phyloP scores from a whole-genome alignment of 1,140 invertebrate species.

The Panagrolaimus sp. region DNA sequence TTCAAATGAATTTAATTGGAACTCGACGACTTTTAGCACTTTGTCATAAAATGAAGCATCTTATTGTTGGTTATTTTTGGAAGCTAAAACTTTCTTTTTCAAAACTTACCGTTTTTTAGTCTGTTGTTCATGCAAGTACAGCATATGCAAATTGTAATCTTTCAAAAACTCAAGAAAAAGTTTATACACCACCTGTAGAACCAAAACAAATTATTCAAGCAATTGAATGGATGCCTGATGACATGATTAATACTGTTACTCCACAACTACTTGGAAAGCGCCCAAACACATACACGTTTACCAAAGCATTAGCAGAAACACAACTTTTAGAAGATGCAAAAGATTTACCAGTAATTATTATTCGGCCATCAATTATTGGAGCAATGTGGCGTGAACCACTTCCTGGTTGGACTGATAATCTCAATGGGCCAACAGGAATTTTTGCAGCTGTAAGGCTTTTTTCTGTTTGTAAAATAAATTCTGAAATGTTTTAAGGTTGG shows the following conservation, averaged over 20 bases:
- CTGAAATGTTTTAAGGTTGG: slow-evolving; percentile 66
- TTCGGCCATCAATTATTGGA: slow-evolving; percentile 86
- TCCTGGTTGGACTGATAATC: slow-evolving; percentile 83
- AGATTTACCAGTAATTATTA: slow-evolving; percentile 72
- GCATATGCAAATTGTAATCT: slow-evolving; percentile 64
- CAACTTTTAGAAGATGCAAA: slow-evolving; percentile 64
- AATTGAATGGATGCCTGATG: slow-evolving; percentile 75
- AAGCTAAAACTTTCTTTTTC: not conserved
- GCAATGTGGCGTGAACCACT: slow-evolving; percentile 84
- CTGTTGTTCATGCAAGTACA: slow-evolving; percentile 62
- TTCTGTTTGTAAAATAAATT: not conserved
- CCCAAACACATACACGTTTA: slow-evolving; percentile 63
- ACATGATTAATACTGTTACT: slow-evolving; percentile 70
- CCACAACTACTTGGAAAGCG: slow-evolving; percentile 59
- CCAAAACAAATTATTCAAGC: slow-evolving; percentile 80
- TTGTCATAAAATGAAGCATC: slow-evolving; percentile 58
- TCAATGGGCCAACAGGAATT: slow-evolving; percentile 92
- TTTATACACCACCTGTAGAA: slow-evolving; percentile 80
- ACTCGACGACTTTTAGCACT: slow-evolving; percentile 60
- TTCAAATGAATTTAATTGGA: slow-evolving; percentile 62
- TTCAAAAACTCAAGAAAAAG: slow-evolving; percentile 61
- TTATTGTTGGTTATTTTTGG: slow-evolving; percentile 51
- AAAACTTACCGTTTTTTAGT: no score
- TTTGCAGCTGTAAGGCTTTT: slow-evolving; percentile 72
- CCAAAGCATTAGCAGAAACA: slow-evolving; percentile 62